Base-by-base conservation (phyloP, 2,888 invertebrate genomes). In the Heliconius aoede region DNA sequence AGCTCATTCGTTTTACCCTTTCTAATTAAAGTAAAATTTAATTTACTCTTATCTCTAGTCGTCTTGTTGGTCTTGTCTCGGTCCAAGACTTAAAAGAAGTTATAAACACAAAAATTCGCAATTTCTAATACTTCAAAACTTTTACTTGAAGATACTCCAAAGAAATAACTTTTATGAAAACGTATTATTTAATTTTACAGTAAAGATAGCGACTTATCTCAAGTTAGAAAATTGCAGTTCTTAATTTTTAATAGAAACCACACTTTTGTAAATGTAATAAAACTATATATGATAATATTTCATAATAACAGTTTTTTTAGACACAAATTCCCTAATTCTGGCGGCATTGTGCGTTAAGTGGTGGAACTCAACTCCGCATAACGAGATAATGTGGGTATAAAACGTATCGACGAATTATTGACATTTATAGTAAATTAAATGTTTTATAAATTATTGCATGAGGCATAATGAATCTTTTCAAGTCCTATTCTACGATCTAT, bases 81-180 rank as follows among this genome's bases (percentile, higher is more conserved):
- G 5, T 28, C 28, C n/a, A n/a, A 51, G 55, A 69, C 24, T 55
- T 55, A n/a, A 55, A 30, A 30, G 21, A 68, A n/a, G 15, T n/a
- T 30, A 51, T 13, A 30, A n/a, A 28, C n/a, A 51, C 13, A n/a
- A n/a, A 65, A 51, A 68, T 8, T 5, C 68, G 30, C 68, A 51
- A 30, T 68, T 68, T 28, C 46, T 21, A 7, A n/a, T 68, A 51
- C 28, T 51, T 28, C 3, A 64, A 51, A 69, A 51, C 13, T 51
- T 30, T 30, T 40, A 21, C 46, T 68, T 68, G 26, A 46, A 46
- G 11, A 68, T 51, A 46, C 26, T 68, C 28, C 26, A 21, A 28
- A 46, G 68, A 68, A 51, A 68, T 28, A 68, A 46, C 21, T 74
- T 60, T 60, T 61, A 67, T 60, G 55, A 40, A 60, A 28, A 68